Percentiles rank a stretch among this genome's conserved stretches.
These are phyloP conservation scores for Zaprionus camerounensis DNA, from an alignment of 1,140 invertebrate species.

Conservation along the genomic window DNA sequence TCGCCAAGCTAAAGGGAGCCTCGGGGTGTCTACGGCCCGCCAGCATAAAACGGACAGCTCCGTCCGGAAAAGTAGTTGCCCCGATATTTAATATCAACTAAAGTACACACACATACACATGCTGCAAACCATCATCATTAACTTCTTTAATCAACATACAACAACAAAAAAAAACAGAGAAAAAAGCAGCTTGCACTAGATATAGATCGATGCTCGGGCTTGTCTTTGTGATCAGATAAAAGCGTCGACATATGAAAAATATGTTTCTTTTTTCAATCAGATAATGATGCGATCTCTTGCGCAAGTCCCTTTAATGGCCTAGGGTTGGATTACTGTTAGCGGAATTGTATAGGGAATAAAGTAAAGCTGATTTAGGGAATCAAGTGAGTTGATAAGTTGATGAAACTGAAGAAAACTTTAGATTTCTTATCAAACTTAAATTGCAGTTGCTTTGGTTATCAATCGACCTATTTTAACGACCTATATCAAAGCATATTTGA, in stretches of 20 bases:
- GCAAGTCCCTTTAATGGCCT: conserved; percentile 5
- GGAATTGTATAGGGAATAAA: not conserved
- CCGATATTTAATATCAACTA: conserved; percentile 15
- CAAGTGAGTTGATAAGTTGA: no score
- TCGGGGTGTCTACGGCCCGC: conserved; percentile 21
- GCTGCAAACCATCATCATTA: not conserved
- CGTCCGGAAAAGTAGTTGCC: conserved; percentile 22
- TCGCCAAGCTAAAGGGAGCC: conserved; percentile 23
- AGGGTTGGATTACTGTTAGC: not conserved
- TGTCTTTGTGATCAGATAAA: conserved; percentile 29
- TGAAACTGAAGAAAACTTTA: not conserved
- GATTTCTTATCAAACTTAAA: not conserved
- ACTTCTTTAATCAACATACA: conserved; percentile 40
- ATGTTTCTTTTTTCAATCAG: conserved; percentile 24
- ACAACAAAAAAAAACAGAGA: not conserved
- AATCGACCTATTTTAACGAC: no score
- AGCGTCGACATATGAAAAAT: conserved; percentile 22
- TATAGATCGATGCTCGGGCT: not conserved
- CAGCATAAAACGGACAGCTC: conserved; percentile 36
- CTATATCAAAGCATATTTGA: no score
- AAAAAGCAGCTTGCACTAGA: conserved; percentile 9
- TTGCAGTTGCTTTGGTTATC: no score
- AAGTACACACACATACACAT: not conserved
- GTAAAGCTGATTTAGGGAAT: not conserved
- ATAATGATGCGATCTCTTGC: conserved; percentile 1